Conservation (phyloP, 1,140 invertebrate species). For the Riptortus pedestris region DNA sequence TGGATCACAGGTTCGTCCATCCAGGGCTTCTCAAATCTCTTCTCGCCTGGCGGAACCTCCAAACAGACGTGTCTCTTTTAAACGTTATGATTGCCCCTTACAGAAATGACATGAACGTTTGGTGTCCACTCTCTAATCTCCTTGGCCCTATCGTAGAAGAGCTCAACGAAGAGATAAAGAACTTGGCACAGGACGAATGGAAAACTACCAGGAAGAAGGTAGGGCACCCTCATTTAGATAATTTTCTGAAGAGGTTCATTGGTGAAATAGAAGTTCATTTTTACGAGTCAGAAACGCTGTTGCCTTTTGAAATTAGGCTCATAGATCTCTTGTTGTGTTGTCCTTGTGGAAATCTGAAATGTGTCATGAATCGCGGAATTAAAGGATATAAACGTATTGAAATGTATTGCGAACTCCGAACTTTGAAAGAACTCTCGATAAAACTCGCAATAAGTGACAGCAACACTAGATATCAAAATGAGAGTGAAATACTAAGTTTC, state of each 20-base stretch:
- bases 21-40: neutral
- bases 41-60: neutral
- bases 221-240: neutral
- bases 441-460: neutral
- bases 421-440: neutral
- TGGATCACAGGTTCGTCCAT: neutral
- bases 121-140: constrained; percentile 2
- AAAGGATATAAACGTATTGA: too few species aligned
- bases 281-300: neutral
- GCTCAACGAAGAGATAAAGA: neutral
- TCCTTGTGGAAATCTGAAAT: neutral
- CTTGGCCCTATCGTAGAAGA: neutral
- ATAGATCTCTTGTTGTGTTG: neutral
- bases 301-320: neutral
- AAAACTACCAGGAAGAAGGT: neutral
- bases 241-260: neutral
- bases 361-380: too few species aligned
- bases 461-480: neutral
- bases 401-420: neutral
- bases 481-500: neutral
- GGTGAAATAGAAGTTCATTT: neutral
- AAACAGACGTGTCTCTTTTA: neutral
- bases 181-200: neutral
- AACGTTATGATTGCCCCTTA: neutral
- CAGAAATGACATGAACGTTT: neutral